Percentiles rank a stretch among this genome's conserved stretches.
These are phyloP conservation scores for Paratrypauchen microcephalus DNA, from an alignment of 2,797 vertebrate species.

Conservation along the genomic window DNA sequence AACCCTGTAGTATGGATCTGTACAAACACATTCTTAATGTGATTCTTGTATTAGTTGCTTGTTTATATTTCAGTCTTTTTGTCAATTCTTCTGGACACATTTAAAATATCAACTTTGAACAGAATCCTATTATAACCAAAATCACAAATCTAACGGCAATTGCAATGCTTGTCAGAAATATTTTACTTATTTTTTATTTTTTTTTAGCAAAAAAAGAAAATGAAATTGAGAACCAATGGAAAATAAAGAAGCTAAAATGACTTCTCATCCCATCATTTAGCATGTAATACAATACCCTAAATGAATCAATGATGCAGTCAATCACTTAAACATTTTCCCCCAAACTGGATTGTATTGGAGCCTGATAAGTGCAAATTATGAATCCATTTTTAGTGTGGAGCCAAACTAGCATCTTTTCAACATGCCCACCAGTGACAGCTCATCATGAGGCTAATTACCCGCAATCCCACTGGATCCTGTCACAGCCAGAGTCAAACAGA, in stretches of 20 bases:
- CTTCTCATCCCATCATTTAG: background rate
- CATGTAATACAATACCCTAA: background rate
- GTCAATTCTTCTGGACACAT: too few relatives aligned
- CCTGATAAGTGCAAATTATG: conserved; percentile 1
- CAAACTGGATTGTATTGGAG: background rate
- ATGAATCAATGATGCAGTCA: background rate
- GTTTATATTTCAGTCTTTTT: too few relatives aligned
- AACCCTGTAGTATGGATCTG: too few relatives aligned
- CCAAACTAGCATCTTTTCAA: conserved; percentile 22
- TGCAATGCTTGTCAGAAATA: too few relatives aligned
- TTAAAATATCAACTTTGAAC: too few relatives aligned
- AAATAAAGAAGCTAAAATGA: background rate
- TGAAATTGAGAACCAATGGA: background rate
- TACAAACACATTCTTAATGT: too few relatives aligned
- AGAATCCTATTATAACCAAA: too few relatives aligned
- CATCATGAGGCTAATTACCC: conserved; percentile 62
- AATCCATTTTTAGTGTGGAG: conserved; percentile 24
- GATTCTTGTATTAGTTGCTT: too few relatives aligned
- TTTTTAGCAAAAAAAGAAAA: conserved; percentile 9
- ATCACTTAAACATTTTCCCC: background rate
- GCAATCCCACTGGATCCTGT: conserved; percentile 46
- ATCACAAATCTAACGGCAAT: too few relatives aligned
- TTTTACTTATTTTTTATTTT: too few relatives aligned
- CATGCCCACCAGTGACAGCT: conserved; percentile 36
- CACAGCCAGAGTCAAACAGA: conserved; percentile 47